Evolutionary conservation across 2,888 invertebrate species (phyloP).

Genomic region (Thumatha senex): DNA sequence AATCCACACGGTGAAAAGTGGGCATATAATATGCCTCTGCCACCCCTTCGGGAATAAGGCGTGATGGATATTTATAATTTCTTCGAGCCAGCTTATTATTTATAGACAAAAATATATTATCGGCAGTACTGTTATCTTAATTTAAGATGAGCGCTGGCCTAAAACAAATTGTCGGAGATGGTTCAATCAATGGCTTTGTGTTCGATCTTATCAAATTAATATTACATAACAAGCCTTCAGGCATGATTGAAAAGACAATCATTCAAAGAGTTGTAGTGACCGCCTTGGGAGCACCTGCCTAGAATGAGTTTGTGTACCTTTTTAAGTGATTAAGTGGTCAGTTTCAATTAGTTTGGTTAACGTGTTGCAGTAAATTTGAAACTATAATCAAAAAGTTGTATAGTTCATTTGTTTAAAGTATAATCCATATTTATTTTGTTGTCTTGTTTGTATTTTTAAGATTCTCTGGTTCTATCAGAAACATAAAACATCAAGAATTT

Average conservation of each 20-base stretch:
- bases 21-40: too few species aligned
- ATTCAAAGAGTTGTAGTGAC: constrained; percentile 52
- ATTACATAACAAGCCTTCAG: constrained; percentile 66
- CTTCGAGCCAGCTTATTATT: constrained; percentile 12
- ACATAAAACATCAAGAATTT: too few species aligned
- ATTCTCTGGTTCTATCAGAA: too few species aligned
- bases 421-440: too few species aligned
- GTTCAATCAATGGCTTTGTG: constrained; percentile 58
- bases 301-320: constrained; percentile 16
- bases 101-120: constrained; percentile 28
- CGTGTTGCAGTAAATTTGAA: not conserved
- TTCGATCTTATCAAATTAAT: constrained; percentile 70
- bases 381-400: too few species aligned
- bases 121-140: constrained; percentile 49
- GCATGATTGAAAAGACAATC: constrained; percentile 65
- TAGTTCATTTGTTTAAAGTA: too few species aligned
- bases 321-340: not conserved
- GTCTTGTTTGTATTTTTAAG: too few species aligned
- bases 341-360: not conserved
- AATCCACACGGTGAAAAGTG: too few species aligned
- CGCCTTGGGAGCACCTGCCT: constrained; percentile 30
- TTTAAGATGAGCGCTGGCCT: constrained; percentile 52
- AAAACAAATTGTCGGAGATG: constrained; percentile 51
- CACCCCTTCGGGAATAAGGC: too few species aligned
- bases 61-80: too few species aligned